Evolutionary conservation across 2,888 invertebrate species (phyloP), one percentile per base, ranked within the genome.

Genomic region (Campoplex capitator): DNA sequence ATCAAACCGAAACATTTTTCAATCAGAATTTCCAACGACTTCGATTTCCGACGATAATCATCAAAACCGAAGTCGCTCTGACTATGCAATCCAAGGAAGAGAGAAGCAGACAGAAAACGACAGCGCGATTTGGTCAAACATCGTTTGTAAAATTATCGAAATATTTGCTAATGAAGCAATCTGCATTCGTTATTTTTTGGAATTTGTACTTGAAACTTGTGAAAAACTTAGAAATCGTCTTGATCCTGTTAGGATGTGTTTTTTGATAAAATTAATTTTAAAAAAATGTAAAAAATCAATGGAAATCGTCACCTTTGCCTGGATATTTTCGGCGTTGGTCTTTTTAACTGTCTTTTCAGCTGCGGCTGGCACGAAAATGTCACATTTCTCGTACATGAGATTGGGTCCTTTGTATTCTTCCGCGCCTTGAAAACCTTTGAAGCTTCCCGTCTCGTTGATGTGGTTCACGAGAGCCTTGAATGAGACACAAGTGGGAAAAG

Each of bases 281-380:
- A 71, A 18, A 51, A 51, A 51, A 35, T 32, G 1, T 0, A 7
- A 45, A 32, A 65, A 13, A 67, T 48, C 2, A 0, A 18, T 38
- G n/a, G 48, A 13, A 58, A 28, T 11, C 16, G 6, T 4, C 54
- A 83, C 83, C 65, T 83, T 83, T 11, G 83, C 98, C 96, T 99
- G 97, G 88, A 99, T 97, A 92, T 96, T 96, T 92, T 96, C 96
- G 3, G 99, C 99, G 94, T 99, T 99, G 70, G 97, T 97, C 93
- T 97, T 97, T 91, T 97, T 97, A 91, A 99, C 98, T 88, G 98
- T 98, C 94, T 99, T 98, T 93, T 99, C 99, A 77, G 97, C 96
- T 82, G 99, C 99, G 88, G 99, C 99, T 1, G 99, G 99, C 80
- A 99, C 97, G 70, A 99, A 96, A 92, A 99, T 99, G 95, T 99